Percentiles rank a stretch among this genome's conserved stretches.
These are phyloP conservation scores for Thomomys bottae DNA, from an alignment of 2,113 vertebrate genomes.

Conservation along the genomic window DNA sequence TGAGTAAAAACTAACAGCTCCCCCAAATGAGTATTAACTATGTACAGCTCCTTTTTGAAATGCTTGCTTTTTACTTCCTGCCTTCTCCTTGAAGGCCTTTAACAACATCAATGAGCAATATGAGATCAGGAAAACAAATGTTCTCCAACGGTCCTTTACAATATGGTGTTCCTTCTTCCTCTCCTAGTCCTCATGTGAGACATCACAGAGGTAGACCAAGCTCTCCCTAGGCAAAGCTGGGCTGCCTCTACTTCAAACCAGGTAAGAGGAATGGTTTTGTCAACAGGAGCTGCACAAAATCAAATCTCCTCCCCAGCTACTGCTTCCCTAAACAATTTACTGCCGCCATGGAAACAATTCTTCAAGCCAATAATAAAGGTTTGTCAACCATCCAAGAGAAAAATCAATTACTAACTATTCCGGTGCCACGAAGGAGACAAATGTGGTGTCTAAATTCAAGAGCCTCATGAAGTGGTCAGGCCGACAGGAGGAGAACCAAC, in stretches of 20 bases:
- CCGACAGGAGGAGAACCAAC: background rate
- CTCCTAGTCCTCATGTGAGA: background rate
- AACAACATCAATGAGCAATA: background rate
- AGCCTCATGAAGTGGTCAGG: background rate
- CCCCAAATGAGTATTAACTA: background rate
- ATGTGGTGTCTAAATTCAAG: background rate
- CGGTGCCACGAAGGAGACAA: background rate
- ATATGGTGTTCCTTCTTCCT: background rate
- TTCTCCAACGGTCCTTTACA: background rate
- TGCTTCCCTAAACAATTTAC: constrained; percentile 41
- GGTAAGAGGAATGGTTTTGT: background rate
- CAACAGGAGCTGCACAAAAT: background rate
- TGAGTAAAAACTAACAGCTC: background rate
- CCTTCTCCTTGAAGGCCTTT: background rate
- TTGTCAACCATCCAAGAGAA: constrained; percentile 40
- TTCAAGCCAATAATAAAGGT: constrained; percentile 29
- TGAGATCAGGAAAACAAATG: background rate
- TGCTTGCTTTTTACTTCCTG: background rate
- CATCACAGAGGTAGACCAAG: background rate
- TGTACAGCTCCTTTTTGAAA: fast-evolving
- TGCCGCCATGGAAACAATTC: constrained; percentile 7
- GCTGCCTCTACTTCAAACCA: background rate
- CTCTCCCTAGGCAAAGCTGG: background rate
- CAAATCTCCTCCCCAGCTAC: background rate
- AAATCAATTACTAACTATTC: constrained; percentile 60